Percentiles rank a stretch among this genome's conserved stretches.
Evolutionary conservation across 2,888 invertebrate species (phyloP).

Genomic region (Cheilosia impressa): DNA sequence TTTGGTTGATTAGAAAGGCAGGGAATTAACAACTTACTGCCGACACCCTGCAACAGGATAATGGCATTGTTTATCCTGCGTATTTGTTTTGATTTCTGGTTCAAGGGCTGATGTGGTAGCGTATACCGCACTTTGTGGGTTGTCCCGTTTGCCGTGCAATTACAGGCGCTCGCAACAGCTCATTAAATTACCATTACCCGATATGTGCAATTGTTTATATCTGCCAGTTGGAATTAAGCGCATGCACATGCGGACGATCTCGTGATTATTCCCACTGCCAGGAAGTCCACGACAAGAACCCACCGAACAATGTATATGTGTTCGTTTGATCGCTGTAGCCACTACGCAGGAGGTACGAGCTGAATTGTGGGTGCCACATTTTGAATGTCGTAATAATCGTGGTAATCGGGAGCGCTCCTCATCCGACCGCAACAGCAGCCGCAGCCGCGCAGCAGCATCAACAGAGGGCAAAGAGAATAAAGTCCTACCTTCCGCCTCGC

Average conservation of each 20-base stretch:
- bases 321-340: conserved; percentile 48
- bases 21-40: conserved; percentile 59
- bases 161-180: conserved; percentile 46
- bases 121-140: conserved; percentile 26
- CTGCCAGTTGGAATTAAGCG: conserved; percentile 38
- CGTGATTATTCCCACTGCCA: conserved; percentile 64
- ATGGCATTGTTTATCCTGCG: conserved; percentile 13
- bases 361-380: conserved; percentile 73
- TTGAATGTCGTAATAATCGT: conserved; percentile 75
- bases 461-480: conserved; percentile 19
- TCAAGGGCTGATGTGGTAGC: conserved; percentile 9
- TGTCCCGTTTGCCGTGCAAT: conserved; percentile 17
- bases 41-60: conserved; percentile 36
- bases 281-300: conserved; percentile 62
- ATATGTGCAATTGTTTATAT: conserved; percentile 48
- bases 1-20: conserved; percentile 51
- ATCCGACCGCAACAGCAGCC: conserved; percentile 6
- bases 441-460: conserved; percentile 11
- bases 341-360: conserved; percentile 66
- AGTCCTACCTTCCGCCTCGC: conserved; percentile 61
- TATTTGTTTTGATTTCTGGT: conserved; percentile 19
- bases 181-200: conserved; percentile 72
- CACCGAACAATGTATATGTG: conserved; percentile 37
- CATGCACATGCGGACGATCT: conserved; percentile 35
- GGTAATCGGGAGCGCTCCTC: conserved; percentile 67